Percentiles rank a stretch among this genome's conserved stretches.
These are phyloP conservation scores for Poecile montanus DNA, from an alignment of 2,797 vertebrate species.

Conservation along the genomic window DNA sequence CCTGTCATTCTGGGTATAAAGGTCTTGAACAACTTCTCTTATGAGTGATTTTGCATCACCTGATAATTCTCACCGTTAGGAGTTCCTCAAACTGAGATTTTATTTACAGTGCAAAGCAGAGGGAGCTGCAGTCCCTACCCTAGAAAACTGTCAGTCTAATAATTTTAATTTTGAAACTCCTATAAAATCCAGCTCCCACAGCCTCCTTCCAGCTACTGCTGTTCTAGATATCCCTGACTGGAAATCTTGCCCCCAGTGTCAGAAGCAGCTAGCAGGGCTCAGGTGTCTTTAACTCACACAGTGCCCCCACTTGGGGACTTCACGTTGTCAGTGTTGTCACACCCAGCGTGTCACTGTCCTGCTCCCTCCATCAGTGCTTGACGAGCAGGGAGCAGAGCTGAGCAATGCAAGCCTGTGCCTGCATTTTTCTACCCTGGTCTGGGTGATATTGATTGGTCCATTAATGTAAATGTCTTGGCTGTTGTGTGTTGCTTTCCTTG, in stretches of 20 bases:
- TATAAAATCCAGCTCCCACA: neutral
- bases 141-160: neutral
- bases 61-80: neutral
- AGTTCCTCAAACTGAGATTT: neutral
- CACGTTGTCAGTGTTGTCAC: neutral
- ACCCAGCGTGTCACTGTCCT: rapidly evolving
- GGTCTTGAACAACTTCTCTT: neutral
- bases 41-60: neutral
- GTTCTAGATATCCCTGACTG: neutral
- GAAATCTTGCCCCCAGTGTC: neutral
- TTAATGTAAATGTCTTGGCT: constrained; percentile 20
- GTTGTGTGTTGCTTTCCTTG: constrained; percentile 31
- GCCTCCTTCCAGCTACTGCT: neutral
- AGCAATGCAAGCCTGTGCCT: neutral
- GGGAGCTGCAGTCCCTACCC: neutral
- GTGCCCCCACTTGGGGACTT: neutral
- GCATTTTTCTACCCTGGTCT: neutral
- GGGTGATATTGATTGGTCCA: neutral
- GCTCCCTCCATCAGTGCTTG: neutral
- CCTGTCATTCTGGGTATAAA: neutral
- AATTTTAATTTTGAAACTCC: neutral
- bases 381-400: neutral
- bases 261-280: neutral
- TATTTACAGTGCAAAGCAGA: neutral
- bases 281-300: neutral